A percentile compares a stretch with the other conserved stretches of the same genome.
Evolutionary conservation across 2,888 invertebrate species (phyloP).

Genomic region (Ochropacha duplaris): DNA sequence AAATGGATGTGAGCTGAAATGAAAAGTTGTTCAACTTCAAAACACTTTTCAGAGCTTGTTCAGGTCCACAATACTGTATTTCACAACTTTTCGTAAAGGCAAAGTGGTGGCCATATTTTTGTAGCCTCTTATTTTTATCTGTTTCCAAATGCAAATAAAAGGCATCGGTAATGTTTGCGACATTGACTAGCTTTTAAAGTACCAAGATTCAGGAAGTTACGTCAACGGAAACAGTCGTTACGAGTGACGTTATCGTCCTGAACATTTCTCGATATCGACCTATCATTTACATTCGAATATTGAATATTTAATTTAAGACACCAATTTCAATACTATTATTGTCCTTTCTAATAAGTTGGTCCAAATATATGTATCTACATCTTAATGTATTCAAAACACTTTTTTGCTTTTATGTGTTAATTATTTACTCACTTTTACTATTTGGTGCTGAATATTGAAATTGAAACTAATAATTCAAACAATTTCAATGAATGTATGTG

Average conservation of each 20-base stretch:
- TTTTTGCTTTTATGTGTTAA: too few relatives aligned
- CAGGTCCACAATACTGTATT: slow-evolving; percentile 18
- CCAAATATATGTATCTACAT: too few relatives aligned
- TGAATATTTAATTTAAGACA: slow-evolving; percentile 32
- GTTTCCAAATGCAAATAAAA: slow-evolving; percentile 3
- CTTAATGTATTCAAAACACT: too few relatives aligned
- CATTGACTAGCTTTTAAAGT: slow-evolving; percentile 18
- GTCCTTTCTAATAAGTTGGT: neutral
- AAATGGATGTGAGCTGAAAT: slow-evolving; percentile 19
- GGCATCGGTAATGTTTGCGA: slow-evolving; percentile 6
- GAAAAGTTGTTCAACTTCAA: slow-evolving; percentile 23
- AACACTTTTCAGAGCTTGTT: slow-evolving; percentile 19
- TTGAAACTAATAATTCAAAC: too few relatives aligned
- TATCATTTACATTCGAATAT: slow-evolving; percentile 29
- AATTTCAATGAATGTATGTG: too few relatives aligned
- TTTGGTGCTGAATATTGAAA: too few relatives aligned
- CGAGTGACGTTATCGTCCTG: slow-evolving; percentile 33
- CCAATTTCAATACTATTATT: slow-evolving; percentile 22
- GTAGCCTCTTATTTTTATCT: slow-evolving; percentile 4
- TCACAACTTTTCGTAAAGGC: slow-evolving; percentile 17
- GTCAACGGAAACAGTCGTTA: slow-evolving; percentile 31
- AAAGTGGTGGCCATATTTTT: slow-evolving; percentile 10
- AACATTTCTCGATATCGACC: slow-evolving; percentile 29
- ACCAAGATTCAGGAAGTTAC: slow-evolving; percentile 21
- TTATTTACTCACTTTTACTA: too few relatives aligned